Evolutionary conservation across 2,113 vertebrate genomes (phyloP).

Genomic region (Odontophorus gujanensis): DNA sequence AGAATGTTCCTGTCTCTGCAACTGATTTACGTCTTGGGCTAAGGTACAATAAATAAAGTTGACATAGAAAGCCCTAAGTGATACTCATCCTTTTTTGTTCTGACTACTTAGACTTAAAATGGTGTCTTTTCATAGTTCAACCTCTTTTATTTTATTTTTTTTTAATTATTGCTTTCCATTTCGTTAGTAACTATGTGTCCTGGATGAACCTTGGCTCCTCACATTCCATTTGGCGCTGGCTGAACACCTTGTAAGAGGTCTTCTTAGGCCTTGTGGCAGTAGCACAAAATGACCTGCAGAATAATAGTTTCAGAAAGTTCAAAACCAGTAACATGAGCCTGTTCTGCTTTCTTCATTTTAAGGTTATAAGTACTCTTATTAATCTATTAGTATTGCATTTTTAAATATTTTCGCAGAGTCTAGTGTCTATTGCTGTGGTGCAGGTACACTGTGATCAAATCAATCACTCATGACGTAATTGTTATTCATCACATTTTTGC

Average conservation of each 20-base stretch:
- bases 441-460: background rate
- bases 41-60: background rate
- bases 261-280: background rate
- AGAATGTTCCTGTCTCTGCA: background rate
- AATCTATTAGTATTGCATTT: background rate
- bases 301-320: background rate
- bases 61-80: background rate
- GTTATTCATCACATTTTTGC: background rate
- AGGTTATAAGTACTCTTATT: background rate
- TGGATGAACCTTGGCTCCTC: background rate
- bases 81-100: conserved; percentile 4
- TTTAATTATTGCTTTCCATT: background rate
- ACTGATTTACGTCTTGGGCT: background rate
- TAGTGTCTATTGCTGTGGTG: background rate
- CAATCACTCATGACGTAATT: background rate
- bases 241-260: background rate
- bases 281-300: background rate
- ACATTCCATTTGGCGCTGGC: accelerated
- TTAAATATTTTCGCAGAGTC: background rate
- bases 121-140: background rate
- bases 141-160: background rate
- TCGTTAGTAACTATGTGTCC: accelerated
- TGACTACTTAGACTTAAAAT: background rate
- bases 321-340: background rate
- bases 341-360: background rate